These are phyloP conservation scores for Haliclona indistincta DNA, from an alignment of 37 sponge, comb jelly and placozoan species.

Conservation along the genomic window DNA sequence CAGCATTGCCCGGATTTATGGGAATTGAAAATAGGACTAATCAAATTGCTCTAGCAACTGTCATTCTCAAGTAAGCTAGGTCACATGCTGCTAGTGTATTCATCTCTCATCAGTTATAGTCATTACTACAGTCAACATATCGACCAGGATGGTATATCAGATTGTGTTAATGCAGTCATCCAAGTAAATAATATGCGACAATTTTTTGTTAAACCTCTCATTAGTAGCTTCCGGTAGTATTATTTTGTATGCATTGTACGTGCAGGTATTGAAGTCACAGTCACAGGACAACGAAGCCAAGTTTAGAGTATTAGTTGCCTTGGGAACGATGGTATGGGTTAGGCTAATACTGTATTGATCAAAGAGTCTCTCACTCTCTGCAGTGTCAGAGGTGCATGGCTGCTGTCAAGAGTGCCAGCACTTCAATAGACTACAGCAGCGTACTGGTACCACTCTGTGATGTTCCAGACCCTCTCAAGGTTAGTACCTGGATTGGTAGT, in stretches of 20 bases:
- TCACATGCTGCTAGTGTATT: background rate
- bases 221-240: too few species aligned
- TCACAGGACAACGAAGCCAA: conserved; percentile 62
- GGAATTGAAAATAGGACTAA: conserved; percentile 6
- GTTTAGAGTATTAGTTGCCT: conserved; percentile 51
- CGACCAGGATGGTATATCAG: conserved; percentile 1
- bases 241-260: background rate
- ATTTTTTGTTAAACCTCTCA: too few species aligned
- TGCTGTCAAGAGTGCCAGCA: conserved; percentile 14
- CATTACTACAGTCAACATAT: conserved; percentile 10
- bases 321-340: conserved; percentile 66
- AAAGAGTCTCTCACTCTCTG: background rate
- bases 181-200: conserved; percentile 13
- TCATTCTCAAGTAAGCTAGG: conserved; percentile 61
- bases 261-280: conserved; percentile 47
- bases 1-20: background rate
- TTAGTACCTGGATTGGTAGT: background rate
- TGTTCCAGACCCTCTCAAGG: conserved; percentile 36
- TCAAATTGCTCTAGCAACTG: conserved; percentile 69
- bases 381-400: background rate
- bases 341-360: background rate
- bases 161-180: conserved; percentile 24
- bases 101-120: background rate
- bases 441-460: conserved; percentile 9
- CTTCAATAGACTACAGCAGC: conserved; percentile 5